Evolutionary conservation across 2,888 invertebrate species (phyloP).

Genomic region (Coecobrya sp.): DNA sequence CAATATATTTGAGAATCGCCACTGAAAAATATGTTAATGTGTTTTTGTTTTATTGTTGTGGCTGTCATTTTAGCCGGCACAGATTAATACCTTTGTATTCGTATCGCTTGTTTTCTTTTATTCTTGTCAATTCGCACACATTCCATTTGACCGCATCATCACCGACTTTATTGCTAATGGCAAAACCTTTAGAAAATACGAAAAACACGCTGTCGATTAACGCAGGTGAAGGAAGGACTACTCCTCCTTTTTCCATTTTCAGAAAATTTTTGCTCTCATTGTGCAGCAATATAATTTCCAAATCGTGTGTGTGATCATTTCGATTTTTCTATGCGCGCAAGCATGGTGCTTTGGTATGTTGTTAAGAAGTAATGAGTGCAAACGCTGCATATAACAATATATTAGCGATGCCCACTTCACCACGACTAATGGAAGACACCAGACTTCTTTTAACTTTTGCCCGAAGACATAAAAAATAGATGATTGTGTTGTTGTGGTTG

Average conservation of each 20-base stretch:
- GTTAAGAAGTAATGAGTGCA: conserved; percentile 29
- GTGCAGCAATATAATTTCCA: conserved; percentile 2
- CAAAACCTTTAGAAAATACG: background rate
- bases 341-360: background rate
- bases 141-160: background rate
- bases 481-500: conserved; percentile 12
- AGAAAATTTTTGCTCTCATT: conserved; percentile 58
- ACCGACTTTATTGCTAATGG: background rate
- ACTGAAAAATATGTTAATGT: conserved; percentile 29
- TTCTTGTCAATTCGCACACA: background rate
- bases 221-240: conserved; percentile 42
- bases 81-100: background rate
- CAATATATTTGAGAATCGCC: background rate
- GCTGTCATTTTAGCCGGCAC: background rate
- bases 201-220: conserved; percentile 43
- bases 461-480: conserved; percentile 58
- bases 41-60: conserved; percentile 51
- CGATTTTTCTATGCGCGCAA: background rate
- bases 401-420: conserved; percentile 6
- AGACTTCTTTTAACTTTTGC: conserved; percentile 34
- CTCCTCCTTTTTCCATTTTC: conserved; percentile 81
- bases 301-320: conserved; percentile 34
- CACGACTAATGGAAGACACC: conserved; percentile 12
- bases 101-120: background rate
- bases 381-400: background rate